Conservation (phyloP, 2,888 invertebrate species). For the Agonum fuliginosum region DNA sequence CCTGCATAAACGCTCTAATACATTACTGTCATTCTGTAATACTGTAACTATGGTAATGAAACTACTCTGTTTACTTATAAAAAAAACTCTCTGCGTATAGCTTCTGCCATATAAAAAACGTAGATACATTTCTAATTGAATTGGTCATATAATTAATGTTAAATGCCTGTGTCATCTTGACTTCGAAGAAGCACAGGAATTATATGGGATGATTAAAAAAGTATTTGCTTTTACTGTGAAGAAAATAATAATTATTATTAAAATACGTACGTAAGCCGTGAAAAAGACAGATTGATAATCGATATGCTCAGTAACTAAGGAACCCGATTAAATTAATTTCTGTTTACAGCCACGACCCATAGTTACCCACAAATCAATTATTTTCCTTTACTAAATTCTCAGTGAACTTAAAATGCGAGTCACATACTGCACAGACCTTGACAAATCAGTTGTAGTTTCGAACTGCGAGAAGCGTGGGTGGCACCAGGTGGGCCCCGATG, state of each 20-base stretch:
- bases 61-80: no score
- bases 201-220: no score
- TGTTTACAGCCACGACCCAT: slow-evolving; percentile 49
- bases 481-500: slow-evolving; percentile 90
- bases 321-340: background rate
- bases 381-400: slow-evolving; percentile 36
- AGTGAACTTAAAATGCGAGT: slow-evolving; percentile 72
- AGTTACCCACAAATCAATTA: slow-evolving; percentile 55
- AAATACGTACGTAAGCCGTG: slow-evolving; percentile 1
- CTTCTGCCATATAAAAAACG: no score
- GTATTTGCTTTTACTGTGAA: background rate
- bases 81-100: no score
- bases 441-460: slow-evolving; percentile 93
- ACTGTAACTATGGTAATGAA: no score
- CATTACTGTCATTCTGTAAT: no score
- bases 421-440: slow-evolving; percentile 89
- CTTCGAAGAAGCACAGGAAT: no score
- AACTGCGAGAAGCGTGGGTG: slow-evolving; percentile 96
- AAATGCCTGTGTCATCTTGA: no score
- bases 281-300: slow-evolving; percentile 22
- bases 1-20: no score
- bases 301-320: slow-evolving; percentile 14
- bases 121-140: no score
- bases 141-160: no score
- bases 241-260: background rate